Evolutionary conservation across 2,888 invertebrate species (phyloP), one percentile per base, ranked within the genome.

Genomic region (Drosophila neotestacea): DNA sequence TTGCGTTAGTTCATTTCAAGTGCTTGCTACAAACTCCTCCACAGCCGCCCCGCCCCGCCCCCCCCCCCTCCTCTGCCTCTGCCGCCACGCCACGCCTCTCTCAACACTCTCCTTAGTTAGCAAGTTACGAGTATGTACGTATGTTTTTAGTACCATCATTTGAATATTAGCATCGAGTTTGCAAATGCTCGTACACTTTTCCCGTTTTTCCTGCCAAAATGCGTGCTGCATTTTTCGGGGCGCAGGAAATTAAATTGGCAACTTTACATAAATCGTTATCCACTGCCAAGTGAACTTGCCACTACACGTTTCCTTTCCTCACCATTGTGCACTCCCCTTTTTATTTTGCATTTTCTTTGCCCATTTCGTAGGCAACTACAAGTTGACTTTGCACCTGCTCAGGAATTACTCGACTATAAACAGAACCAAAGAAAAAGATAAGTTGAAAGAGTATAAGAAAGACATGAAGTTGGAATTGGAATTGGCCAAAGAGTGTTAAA

Each of bases 171-270:
- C 75, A 4, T 50, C 11, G 46, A 56, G 56, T 32, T 30, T 30
- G 44, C 30, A 64, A 51, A 51, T 44, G 58, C 32, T 44, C 48
- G 32, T 10, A 69, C 32, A 54, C 36, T 38, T 59, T 68, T 6
- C 13, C 44, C 54, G 22, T 42, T 42, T 42, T 42, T 50, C 47
- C 68, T 66, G 59, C 42, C 44, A 39, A 50, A 74, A 69, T 67
- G 68, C 69, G 70, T 70, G 47, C 44, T 68, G 80, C 80, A 84
- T 67, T 79, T 60, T 55, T 61, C 44, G 34, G 11, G 50, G 46
- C 55, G 61, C 80, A 77, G 81, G 80, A 88, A 85, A 88, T 85
- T 78, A 80, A 83, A 73, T 83, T 73, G 74, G 64, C 66, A 66
- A 76, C 69, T 81, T 74, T 78, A 69, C 83, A 81, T 73, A 75